phyloP scores from a whole-genome alignment of 2,888 invertebrate genomes.

The Pristionchus entomophagus region DNA sequence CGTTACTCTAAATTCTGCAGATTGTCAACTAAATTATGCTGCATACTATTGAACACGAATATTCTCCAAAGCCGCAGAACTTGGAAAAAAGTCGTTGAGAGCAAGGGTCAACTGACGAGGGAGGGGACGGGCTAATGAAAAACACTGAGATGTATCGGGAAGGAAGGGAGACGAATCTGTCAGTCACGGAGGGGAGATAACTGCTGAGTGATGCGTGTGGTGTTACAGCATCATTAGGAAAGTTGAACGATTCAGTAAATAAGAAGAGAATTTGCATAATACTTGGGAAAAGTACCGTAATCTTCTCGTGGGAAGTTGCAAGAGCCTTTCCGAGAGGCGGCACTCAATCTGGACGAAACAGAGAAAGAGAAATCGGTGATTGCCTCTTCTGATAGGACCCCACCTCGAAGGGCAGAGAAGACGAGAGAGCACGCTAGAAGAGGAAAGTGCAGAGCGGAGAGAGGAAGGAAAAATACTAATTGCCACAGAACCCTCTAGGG shows the following conservation, averaged over 20 bases:
- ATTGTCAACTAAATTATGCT: too few species aligned
- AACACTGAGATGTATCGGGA: background rate
- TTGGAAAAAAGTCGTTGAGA: too few species aligned
- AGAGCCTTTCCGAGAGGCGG: background rate
- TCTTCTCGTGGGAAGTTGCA: background rate
- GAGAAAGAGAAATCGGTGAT: background rate
- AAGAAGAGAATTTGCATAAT: background rate
- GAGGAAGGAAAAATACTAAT: conserved; percentile 3
- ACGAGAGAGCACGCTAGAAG: background rate
- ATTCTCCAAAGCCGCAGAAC: too few species aligned
- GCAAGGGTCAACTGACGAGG: background rate
- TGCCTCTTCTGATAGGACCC: background rate
- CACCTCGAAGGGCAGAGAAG: background rate
- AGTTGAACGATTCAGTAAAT: background rate
- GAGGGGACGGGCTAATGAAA: conserved; percentile 11
- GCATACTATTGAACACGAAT: too few species aligned
- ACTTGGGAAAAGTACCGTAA: background rate
- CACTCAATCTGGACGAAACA: conserved; percentile 25
- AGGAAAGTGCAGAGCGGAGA: background rate
- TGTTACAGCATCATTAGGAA: background rate
- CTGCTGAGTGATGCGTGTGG: background rate
- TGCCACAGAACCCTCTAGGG: background rate
- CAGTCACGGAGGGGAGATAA: background rate
- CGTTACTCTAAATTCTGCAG: too few species aligned
- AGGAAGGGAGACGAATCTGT: background rate